Evolutionary conservation across 2,888 invertebrate species (phyloP).

Genomic region (Drosophila sordidula): DNA sequence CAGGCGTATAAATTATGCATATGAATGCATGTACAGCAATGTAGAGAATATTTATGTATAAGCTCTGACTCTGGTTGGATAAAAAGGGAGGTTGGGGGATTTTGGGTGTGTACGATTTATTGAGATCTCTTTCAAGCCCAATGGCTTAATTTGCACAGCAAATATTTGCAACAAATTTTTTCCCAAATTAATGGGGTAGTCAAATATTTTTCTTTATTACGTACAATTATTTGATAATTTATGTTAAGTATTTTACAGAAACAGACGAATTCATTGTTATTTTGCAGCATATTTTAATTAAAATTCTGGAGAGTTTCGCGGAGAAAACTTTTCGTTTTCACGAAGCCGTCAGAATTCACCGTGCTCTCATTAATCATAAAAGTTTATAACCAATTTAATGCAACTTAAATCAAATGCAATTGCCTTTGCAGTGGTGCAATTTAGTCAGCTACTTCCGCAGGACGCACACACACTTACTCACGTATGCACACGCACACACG

Average conservation of each 20-base stretch:
- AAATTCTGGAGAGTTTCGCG: neutral
- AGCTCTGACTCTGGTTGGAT: neutral
- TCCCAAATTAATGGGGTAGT: too few relatives aligned
- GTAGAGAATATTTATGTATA: conserved; percentile 6
- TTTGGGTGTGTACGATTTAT: neutral
- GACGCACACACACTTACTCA: conserved; percentile 13
- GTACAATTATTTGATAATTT: too few relatives aligned
- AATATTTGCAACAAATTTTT: too few relatives aligned
- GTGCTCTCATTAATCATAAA: conserved; percentile 56
- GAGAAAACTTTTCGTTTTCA: conserved; percentile 15
- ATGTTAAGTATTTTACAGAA: neutral
- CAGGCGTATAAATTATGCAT: conserved; percentile 55
- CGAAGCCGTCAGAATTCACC: conserved; percentile 35
- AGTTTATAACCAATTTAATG: conserved; percentile 58
- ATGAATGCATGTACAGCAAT: conserved; percentile 34
- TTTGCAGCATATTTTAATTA: conserved; percentile 10
- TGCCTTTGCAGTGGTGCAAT: conserved; percentile 55
- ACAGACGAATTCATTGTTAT: neutral
- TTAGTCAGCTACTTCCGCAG: conserved; percentile 63
- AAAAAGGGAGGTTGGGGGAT: neutral
- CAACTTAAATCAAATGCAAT: conserved; percentile 63
- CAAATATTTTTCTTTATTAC: too few relatives aligned
- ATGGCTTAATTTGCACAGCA: neutral
- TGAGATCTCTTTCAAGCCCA: neutral
- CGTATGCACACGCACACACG: conserved; percentile 12